Base-by-base conservation (phyloP, 2,113 vertebrate genomes). In the Stigmatopora nigra region DNA sequence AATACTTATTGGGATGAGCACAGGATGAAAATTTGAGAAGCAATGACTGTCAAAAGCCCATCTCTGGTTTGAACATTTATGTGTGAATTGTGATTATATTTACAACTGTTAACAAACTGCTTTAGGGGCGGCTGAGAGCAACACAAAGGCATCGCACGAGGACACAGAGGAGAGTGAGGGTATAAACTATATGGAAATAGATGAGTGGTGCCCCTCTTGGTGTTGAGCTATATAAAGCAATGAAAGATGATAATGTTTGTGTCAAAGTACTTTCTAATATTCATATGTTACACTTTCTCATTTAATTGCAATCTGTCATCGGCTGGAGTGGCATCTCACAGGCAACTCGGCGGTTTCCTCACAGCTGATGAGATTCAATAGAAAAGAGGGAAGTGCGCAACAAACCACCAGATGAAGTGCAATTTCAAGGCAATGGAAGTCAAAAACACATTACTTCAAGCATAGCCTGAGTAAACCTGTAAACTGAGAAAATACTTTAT, bases 251-350 rank as follows among this genome's bases (percentile, higher is more conserved):
- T 86, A 68, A 86, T 86, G 88, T 88, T 88, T 85, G 80, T 82
- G 87, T 81, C 78, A 79, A 72, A 72, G 69, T 70, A 86, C 81
- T 78, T 86, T 88, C 80, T 83, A 85, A 83, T 88, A 86, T 87
- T 83, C 83, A 78, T 82, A 87, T 67, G 76, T 89, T 88, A 86
- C 75, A 75, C 86, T 87, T 86, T 84, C 81, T 64, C 81, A 87
- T 76, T 83, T 88, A 87, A 89, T 85, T 87, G 85, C 87, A 87
- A 88, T 85, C 82, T 87, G 88, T 90, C 89, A 85, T 87, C 82
- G 79, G 71, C 72, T 58, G 35, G 81, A 88, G 78, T 82, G 84
- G 82, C 86, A 81, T 88, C 86, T 85, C 65, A 62, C 73, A 59
- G 19, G 79, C 81, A 77, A 71, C 83, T 77, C 70, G 78, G 80